Percentiles rank a stretch among this genome's conserved stretches.
Conservation (phyloP, 2,888 invertebrate species). For the Acleris emargana region DNA sequence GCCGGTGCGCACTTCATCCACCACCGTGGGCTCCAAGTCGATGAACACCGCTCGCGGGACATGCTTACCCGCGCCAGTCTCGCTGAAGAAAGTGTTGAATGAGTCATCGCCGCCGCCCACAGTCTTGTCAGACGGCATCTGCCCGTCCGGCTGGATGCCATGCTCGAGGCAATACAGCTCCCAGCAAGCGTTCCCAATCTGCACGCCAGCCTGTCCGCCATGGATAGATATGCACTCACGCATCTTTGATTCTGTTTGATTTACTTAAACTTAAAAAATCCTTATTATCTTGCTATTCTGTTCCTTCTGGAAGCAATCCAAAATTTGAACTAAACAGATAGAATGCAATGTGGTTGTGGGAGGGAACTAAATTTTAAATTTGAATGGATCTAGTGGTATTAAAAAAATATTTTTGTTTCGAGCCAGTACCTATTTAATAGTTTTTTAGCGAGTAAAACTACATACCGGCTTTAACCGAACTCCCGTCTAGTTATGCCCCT, state of each 20-base stretch:
- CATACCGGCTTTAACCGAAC: too few species aligned
- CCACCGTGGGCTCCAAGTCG: constrained; percentile 97
- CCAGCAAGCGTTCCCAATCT: constrained; percentile 95
- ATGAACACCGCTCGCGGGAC: constrained; percentile 97
- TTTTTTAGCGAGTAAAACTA: too few species aligned
- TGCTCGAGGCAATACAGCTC: constrained; percentile 93
- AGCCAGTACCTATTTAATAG: constrained; percentile 9
- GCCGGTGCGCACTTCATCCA: constrained; percentile 95
- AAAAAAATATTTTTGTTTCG: constrained; percentile 7
- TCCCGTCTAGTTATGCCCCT: too few species aligned
- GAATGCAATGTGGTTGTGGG: not conserved
- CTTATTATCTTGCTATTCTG: constrained; percentile 39
- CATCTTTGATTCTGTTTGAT: constrained; percentile 58
- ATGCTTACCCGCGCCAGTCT: constrained; percentile 97
- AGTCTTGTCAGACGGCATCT: constrained; percentile 92
- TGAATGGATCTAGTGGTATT: not conserved
- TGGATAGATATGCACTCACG: constrained; percentile 80
- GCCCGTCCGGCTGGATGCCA: constrained; percentile 92
- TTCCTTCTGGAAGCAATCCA: constrained; percentile 48
- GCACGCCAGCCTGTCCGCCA: constrained; percentile 86
- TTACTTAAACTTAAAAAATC: constrained; percentile 56
- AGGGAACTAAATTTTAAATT: constrained; percentile 23
- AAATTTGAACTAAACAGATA: constrained; percentile 46
- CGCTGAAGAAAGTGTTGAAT: constrained; percentile 96
- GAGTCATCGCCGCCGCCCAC: constrained; percentile 95